phyloP scores from a whole-genome alignment of 2,797 vertebrate genomes.

The Hippocampus kuda region DNA sequence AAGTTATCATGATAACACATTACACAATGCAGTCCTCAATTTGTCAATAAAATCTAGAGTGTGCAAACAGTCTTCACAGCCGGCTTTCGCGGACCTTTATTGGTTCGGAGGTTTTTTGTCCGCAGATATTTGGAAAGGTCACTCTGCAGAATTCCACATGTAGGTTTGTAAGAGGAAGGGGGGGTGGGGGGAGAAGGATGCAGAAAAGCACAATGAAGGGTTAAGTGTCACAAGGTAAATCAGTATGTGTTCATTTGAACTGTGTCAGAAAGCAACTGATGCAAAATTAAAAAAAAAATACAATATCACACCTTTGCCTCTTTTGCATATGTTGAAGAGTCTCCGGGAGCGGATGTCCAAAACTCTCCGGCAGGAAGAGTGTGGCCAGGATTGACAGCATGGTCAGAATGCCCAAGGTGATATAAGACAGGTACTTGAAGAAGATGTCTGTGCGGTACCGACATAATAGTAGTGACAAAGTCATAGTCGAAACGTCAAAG shows the following conservation, averaged over 20 bases:
- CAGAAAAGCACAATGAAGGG: neutral
- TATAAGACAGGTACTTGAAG: neutral
- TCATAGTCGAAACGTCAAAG: neutral
- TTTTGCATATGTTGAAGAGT: neutral
- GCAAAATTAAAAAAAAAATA: neutral
- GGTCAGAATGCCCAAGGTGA: neutral
- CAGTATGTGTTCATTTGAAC: too few relatives aligned
- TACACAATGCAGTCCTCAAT: neutral
- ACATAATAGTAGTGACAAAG: neutral
- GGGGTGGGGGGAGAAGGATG: too few relatives aligned
- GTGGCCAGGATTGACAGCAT: neutral
- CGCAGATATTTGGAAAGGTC: neutral
- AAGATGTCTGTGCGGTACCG: neutral
- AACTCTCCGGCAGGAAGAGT: neutral
- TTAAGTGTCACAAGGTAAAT: neutral
- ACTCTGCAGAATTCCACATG: slow-evolving; percentile 63
- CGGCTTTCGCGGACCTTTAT: neutral
- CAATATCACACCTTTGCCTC: neutral
- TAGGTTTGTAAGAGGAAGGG: slow-evolving; percentile 29
- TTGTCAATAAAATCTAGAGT: neutral
- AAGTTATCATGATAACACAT: neutral
- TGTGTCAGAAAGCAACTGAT: neutral
- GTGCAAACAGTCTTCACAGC: neutral
- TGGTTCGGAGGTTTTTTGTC: neutral
- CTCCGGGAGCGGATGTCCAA: neutral